Evolutionary conservation across 2,113 vertebrate genomes (phyloP).

Genomic region (Megaceryle maxima): DNA sequence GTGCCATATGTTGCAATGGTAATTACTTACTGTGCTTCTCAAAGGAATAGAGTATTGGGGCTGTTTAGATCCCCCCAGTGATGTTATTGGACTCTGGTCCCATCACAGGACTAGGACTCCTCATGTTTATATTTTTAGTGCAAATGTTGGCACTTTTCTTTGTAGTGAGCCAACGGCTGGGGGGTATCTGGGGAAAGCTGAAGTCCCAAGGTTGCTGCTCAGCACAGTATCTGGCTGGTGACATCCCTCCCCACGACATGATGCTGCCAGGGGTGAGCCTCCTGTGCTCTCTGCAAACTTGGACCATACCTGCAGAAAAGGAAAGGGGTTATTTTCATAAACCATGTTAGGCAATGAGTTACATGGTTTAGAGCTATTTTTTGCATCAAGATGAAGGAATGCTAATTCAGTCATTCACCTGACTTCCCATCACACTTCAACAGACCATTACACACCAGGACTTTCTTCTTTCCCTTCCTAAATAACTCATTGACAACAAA

Average conservation of each 20-base stretch:
- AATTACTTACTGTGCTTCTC: not conserved
- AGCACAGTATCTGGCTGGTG: not conserved
- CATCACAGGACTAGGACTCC: not conserved
- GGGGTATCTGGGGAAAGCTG: not conserved
- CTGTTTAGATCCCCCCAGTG: not conserved
- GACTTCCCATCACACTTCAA: not conserved
- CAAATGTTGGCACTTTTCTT: not conserved
- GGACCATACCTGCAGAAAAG: fast-evolving
- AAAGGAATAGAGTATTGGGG: not conserved
- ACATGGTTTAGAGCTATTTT: not conserved
- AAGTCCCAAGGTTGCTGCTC: not conserved
- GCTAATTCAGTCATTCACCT: not conserved
- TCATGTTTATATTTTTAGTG: not conserved
- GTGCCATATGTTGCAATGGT: not conserved
- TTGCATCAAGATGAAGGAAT: not conserved
- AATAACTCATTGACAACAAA: not conserved
- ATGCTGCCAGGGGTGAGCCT: not conserved
- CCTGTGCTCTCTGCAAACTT: fast-evolving
- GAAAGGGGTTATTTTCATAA: not conserved
- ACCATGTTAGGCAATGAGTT: not conserved
- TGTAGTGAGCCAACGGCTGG: not conserved
- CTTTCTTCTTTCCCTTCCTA: not conserved
- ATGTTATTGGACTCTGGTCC: not conserved
- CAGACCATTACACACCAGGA: not conserved
- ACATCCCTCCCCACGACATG: fast-evolving